Base-by-base conservation (phyloP, 2,113 vertebrate species). In the Pao palembangensis region DNA sequence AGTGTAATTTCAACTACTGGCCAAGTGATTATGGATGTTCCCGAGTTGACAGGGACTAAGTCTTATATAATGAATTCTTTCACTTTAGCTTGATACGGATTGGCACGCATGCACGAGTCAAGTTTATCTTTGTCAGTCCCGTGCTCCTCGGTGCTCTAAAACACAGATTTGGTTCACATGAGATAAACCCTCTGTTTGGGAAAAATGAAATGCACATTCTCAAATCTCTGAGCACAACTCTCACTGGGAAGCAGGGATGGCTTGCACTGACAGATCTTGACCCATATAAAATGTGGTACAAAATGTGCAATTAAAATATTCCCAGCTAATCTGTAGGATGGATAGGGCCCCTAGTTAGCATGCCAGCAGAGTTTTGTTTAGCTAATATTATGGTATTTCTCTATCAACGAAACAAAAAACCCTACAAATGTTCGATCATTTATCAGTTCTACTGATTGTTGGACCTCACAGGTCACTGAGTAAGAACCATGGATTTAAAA, bases 151-250 rank as follows among this genome's bases (percentile, higher is more conserved):
- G 31, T 73, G 61, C 46, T 79, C 25, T 7, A 1, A 28, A 28
- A 28, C 25, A 28, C 25, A 28, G 25, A 75, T 44, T 79, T 69
- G 68, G 64, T 65, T 65, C 61, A 75, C 41, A 34, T 71, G 77
- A 77, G 73, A 80, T 77, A 79, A 80, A 71, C 67, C 71, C 59
- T 50, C 20, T 51, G 25, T 57, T 61, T 69, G 58, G 78, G 62
- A 56, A 6, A 28, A 38, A 38, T 38, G 8, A 38, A 38, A 38
- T 8, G 34, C 34, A 38, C 34, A 12, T 38, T 38, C 31, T 12
- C 19, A 50, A 58, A 61, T 77, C 60, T 56, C 34, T 31, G 54
- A 55, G 19, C 11, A 59, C 47, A 55, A 20, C n/a, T 16, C 44
- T 58, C 41, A 25, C 14, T 23, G 11, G 4, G 41, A 7, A 16